phyloP scores from a whole-genome alignment of 1,140 invertebrate genomes.

The Sinonovacula constricta region DNA sequence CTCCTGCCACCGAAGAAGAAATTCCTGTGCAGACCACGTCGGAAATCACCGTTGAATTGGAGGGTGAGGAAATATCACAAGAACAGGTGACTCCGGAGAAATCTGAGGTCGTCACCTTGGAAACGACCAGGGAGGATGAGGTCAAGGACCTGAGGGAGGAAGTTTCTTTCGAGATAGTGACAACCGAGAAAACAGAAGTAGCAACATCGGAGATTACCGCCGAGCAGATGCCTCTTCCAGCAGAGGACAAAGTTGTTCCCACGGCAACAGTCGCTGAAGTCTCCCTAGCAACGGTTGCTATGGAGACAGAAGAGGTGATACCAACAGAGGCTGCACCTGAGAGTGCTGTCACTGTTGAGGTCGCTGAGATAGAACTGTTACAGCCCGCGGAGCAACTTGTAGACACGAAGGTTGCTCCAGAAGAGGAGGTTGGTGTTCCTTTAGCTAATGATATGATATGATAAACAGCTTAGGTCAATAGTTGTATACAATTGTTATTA shows the following conservation, averaged over 20 bases:
- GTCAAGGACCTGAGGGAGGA: constrained; percentile 68
- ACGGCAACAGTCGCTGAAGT: constrained; percentile 65
- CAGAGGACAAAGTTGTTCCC: constrained; percentile 63
- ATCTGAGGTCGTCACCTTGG: constrained; percentile 62
- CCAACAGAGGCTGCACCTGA: constrained; percentile 58
- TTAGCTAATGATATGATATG: too few species aligned
- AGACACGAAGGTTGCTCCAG: constrained; percentile 55
- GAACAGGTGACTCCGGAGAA: constrained; percentile 65
- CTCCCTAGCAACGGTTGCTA: constrained; percentile 57
- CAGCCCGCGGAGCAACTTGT: constrained; percentile 62
- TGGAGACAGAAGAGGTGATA: constrained; percentile 63
- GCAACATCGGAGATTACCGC: constrained; percentile 64
- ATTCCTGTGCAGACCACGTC: constrained; percentile 47
- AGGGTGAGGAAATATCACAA: constrained; percentile 65
- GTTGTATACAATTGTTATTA: too few species aligned
- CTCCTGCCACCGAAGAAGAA: constrained; percentile 52
- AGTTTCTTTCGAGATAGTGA: constrained; percentile 69
- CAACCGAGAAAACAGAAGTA: constrained; percentile 59
- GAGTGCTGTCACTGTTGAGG: constrained; percentile 37
- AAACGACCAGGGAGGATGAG: constrained; percentile 62
- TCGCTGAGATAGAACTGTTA: constrained; percentile 57
- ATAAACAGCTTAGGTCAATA: too few species aligned
- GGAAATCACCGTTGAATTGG: constrained; percentile 57
- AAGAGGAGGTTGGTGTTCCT: constrained; percentile 44
- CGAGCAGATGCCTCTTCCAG: constrained; percentile 63